These are phyloP conservation scores for Chelonus insularis DNA, from an alignment of 1,140 invertebrate species.

Conservation along the genomic window DNA sequence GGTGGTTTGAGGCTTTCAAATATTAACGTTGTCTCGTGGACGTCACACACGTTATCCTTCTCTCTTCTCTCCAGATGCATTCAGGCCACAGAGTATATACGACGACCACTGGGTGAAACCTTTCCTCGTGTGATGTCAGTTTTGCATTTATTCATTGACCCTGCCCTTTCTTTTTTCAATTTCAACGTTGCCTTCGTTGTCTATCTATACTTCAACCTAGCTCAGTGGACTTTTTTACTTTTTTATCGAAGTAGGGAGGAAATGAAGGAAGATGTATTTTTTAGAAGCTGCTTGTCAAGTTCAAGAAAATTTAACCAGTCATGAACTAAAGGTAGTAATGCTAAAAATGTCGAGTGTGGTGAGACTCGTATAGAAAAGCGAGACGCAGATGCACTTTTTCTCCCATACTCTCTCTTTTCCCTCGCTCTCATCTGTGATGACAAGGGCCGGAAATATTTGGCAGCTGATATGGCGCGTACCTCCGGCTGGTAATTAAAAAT, in stretches of 20 bases:
- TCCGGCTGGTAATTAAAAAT: slow-evolving; percentile 54
- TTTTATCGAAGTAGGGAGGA: too few relatives aligned
- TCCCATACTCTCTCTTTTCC: slow-evolving; percentile 6
- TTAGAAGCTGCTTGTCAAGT: too few relatives aligned
- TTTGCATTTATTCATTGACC: slow-evolving; percentile 8
- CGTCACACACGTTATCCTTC: slow-evolving; percentile 30
- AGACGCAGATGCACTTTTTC: slow-evolving; percentile 17
- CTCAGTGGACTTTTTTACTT: too few relatives aligned
- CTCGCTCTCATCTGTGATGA: slow-evolving; percentile 35
- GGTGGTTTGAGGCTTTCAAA: slow-evolving; percentile 34
- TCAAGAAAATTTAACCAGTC: not conserved
- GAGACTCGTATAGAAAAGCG: not conserved
- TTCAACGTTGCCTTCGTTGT: too few relatives aligned
- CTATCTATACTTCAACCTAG: too few relatives aligned
- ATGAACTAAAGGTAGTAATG: not conserved
- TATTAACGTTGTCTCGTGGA: slow-evolving; percentile 41
- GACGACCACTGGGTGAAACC: too few relatives aligned
- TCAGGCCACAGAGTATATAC: not conserved
- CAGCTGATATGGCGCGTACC: slow-evolving; percentile 47
- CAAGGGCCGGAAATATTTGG: slow-evolving; percentile 49
- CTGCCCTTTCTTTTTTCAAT: too few relatives aligned
- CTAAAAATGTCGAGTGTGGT: not conserved
- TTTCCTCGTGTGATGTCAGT: not conserved
- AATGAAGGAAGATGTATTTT: too few relatives aligned
- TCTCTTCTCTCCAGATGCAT: slow-evolving; percentile 12